phyloP scores from a whole-genome alignment of 2,797 vertebrate genomes.

The Gymnoscopelus braueri region DNA sequence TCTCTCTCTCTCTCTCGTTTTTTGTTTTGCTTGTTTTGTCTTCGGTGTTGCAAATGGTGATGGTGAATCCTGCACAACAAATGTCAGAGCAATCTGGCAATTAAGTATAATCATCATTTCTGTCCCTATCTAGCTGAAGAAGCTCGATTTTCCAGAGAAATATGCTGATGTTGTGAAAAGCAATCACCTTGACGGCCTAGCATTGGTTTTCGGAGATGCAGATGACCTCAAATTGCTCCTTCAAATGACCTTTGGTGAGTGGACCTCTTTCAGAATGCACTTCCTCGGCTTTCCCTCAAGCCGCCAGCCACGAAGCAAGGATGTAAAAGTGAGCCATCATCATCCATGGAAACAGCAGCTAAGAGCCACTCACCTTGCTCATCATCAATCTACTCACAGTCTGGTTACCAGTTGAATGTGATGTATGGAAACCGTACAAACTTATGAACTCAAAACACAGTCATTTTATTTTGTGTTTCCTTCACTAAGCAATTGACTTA shows the following conservation, averaged over 20 bases:
- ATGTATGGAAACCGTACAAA: background rate
- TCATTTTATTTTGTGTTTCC: background rate
- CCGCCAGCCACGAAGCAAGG: constrained; percentile 33
- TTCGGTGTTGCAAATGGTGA: too few relatives aligned
- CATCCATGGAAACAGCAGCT: constrained; percentile 1
- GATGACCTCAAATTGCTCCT: constrained; percentile 76
- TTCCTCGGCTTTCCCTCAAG: constrained; percentile 65
- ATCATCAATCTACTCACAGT: constrained; percentile 25
- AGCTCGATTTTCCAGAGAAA: constrained; percentile 55
- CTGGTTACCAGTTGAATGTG: constrained; percentile 7
- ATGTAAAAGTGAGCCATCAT: background rate
- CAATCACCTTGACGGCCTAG: constrained; percentile 67
- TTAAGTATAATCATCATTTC: constrained; percentile 18
- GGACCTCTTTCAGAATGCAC: constrained; percentile 74
- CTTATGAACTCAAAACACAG: background rate
- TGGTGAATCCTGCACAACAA: too few relatives aligned
- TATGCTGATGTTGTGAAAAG: constrained; percentile 67
- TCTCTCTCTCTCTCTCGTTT: too few relatives aligned
- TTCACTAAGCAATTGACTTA: too few relatives aligned
- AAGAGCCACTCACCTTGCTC: background rate
- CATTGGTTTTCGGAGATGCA: constrained; percentile 72
- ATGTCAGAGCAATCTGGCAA: too few relatives aligned
- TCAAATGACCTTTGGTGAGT: constrained; percentile 80
- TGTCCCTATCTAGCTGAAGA: constrained; percentile 59
- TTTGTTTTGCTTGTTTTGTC: too few relatives aligned